Percentiles rank a stretch among this genome's conserved stretches.
phyloP scores from a whole-genome alignment of 2,888 invertebrate species.

The Mythimna ferrago region DNA sequence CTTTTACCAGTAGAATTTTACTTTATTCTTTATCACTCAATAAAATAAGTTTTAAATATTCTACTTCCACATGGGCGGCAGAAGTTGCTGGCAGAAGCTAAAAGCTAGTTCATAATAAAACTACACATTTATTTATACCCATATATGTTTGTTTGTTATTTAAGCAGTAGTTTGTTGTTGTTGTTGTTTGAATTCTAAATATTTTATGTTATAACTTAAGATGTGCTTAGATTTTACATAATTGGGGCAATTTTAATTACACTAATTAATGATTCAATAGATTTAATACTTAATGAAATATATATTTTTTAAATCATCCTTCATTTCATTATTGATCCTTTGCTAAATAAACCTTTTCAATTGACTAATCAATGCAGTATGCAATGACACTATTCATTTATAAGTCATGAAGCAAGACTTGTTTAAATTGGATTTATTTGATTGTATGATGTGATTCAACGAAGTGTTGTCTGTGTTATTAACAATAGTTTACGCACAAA shows the following conservation, averaged over 20 bases:
- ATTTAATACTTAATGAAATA: conserved; percentile 37
- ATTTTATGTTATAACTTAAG: conserved; percentile 23
- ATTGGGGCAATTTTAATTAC: conserved; percentile 22
- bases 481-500: no score
- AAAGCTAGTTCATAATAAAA: no score
- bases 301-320: conserved; percentile 37
- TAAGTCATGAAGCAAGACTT: background rate
- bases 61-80: no score
- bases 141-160: conserved; percentile 13
- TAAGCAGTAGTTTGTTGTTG: conserved; percentile 16
- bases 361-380: conserved; percentile 2
- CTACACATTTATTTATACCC: background rate
- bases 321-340: conserved; percentile 50
- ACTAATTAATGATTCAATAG: conserved; percentile 10
- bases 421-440: background rate
- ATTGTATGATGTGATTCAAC: background rate
- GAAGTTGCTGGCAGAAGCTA: no score
- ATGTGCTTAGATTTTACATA: conserved; percentile 15
- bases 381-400: conserved; percentile 5
- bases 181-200: conserved; percentile 13
- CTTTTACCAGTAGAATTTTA: no score
- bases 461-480: no score
- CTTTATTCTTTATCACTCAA: no score
- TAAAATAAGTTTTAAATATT: no score
- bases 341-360: conserved; percentile 16